phyloP scores from a whole-genome alignment of 2,113 vertebrate genomes.

The Saccopteryx bilineata region DNA sequence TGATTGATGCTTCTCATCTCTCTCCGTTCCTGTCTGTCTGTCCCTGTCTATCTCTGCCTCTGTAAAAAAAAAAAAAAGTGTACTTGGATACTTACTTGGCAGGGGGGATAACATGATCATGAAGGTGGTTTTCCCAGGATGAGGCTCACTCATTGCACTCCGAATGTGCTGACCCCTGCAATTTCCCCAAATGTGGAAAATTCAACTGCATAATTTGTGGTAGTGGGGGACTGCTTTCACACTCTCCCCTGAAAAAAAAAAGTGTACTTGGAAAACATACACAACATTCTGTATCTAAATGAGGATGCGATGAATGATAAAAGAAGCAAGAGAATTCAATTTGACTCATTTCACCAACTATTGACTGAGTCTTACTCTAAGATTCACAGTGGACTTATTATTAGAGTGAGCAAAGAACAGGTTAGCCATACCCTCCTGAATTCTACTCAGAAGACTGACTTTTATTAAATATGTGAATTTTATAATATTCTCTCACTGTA shows the following conservation, averaged over 20 bases:
- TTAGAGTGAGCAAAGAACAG: background rate
- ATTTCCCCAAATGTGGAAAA: too few species aligned
- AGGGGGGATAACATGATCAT: too few species aligned
- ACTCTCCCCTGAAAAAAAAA: background rate
- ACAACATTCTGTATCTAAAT: background rate
- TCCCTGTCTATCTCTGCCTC: too few species aligned
- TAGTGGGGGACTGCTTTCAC: too few species aligned
- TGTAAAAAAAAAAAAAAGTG: too few species aligned
- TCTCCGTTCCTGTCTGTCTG: too few species aligned
- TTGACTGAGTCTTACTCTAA: background rate
- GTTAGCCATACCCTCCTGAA: fast-evolving
- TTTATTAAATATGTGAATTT: background rate
- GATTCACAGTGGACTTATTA: background rate
- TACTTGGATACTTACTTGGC: too few species aligned
- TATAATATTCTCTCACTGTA: background rate
- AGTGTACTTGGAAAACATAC: background rate
- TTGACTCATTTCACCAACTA: background rate
- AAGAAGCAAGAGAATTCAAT: background rate
- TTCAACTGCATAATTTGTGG: too few species aligned
- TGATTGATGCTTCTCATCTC: too few species aligned
- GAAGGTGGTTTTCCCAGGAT: too few species aligned
- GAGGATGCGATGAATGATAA: background rate
- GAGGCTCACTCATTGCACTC: too few species aligned
- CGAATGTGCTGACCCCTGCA: too few species aligned
- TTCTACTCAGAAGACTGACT: background rate